Base-by-base conservation (phyloP, 2,888 invertebrate genomes). In the Pherbina coryleti region DNA sequence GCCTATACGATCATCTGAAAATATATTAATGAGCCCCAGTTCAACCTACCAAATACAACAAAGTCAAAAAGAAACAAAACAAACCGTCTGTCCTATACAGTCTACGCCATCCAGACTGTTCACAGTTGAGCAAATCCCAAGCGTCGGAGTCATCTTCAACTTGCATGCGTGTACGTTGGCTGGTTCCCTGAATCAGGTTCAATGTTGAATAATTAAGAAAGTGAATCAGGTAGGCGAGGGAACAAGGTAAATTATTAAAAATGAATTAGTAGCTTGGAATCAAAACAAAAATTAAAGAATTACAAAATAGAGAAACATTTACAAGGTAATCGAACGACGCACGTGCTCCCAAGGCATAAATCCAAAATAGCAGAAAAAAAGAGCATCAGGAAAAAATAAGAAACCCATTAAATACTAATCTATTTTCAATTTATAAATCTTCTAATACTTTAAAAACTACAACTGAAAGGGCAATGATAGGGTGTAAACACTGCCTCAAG, bases 211-310 rank as follows among this genome's bases (percentile, higher is more conserved):
- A 79, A 78, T 79, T 79, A 77, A 75, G 79, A 67, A 69, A 60
- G 55, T 55, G 44, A 75, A 49, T 55, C 51, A 70, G 77, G 62
- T 62, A 64, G 34, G 34, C 70, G 70, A 75, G 80, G 78, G 83
- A 83, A 81, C 83, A 82, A 83, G 86, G 85, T 84, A 85, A 86
- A 87, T 87, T 86, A 88, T 88, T 87, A 87, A 88, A 87, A 87
- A 87, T 82, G 85, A 85, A 87, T 88, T 88, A 87, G 88, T 86
- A 83, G 83, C 84, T 84, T 82, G 83, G 82, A 69, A 78, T 75
- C 75, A 75, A 67, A 75, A 75, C 55, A 37, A 55, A 82, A 82
- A 84, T 86, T 84, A 69, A 75, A 75, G 84, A 75, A 80, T 67
- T 78, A 76, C 28, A 22, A 57, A 55, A 19, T 34, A 55, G 5